Percentiles rank a stretch among this genome's conserved stretches.
Evolutionary conservation across 2,797 vertebrate genomes (phyloP).

Genomic region (Gastrophryne carolinensis): DNA sequence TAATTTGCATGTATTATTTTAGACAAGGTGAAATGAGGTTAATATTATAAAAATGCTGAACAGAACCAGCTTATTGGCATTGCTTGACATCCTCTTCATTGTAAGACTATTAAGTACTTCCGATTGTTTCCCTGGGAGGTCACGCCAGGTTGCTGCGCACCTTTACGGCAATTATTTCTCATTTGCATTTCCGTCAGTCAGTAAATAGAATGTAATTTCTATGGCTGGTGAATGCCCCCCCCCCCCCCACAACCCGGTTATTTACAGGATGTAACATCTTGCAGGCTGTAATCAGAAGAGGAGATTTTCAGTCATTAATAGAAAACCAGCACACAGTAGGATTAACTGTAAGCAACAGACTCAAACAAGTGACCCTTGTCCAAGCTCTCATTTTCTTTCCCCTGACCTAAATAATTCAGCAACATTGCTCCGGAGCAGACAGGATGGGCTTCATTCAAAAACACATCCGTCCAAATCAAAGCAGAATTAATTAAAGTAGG

Average conservation of each 20-base stretch:
- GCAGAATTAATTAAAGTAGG: constrained; percentile 5
- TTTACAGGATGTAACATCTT: constrained; percentile 2
- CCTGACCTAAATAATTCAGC: constrained; percentile 40
- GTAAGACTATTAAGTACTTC: no score
- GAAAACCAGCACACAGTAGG: constrained; percentile 13
- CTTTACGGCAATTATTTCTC: constrained; percentile 31
- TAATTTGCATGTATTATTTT: no score
- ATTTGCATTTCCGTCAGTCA: constrained; percentile 45
- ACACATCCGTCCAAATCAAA: constrained; percentile 8
- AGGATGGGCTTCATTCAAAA: background rate
- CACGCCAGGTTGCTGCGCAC: background rate
- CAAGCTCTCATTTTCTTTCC: constrained; percentile 19
- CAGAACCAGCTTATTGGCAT: no score
- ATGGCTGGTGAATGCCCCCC: background rate
- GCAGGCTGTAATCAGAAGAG: constrained; percentile 5
- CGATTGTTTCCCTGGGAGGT: background rate
- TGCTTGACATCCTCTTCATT: no score
- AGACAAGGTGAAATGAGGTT: no score
- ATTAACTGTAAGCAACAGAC: constrained; percentile 30
- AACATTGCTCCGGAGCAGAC: constrained; percentile 2
- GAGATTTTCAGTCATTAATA: constrained; percentile 32
- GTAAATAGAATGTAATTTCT: constrained; percentile 10
- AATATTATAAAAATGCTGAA: no score
- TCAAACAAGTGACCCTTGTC: constrained; percentile 22
- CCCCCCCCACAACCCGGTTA: background rate